Evolutionary conservation across 2,113 vertebrate species (phyloP).

Genomic region (Chlorocebus sabaeus): DNA sequence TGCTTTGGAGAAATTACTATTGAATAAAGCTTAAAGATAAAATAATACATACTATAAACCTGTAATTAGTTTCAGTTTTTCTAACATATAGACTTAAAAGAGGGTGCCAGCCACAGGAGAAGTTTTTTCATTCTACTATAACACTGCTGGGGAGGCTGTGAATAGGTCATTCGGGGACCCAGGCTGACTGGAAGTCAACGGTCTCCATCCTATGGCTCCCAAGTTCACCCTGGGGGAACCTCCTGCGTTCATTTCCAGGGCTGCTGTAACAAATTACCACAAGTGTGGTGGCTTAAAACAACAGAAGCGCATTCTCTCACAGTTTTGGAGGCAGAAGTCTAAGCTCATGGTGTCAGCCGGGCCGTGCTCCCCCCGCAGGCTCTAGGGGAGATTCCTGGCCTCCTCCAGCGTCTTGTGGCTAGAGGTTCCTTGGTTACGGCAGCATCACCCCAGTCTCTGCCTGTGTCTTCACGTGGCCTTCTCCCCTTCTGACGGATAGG

Average conservation of each 20-base stretch:
- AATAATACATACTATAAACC: not conserved
- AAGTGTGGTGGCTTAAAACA: fast-evolving
- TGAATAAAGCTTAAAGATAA: not conserved
- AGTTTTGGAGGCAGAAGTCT: not conserved
- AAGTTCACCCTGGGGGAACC: not conserved
- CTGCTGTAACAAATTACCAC: not conserved
- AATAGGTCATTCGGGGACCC: not conserved
- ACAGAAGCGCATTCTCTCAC: not conserved
- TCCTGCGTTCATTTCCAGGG: not conserved
- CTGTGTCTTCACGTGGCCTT: not conserved
- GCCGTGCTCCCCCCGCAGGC: fast-evolving
- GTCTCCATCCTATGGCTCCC: not conserved
- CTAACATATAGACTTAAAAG: not conserved
- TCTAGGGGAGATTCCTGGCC: not conserved
- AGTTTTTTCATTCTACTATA: fast-evolving
- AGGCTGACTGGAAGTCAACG: too few species aligned
- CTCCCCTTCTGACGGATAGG: not conserved
- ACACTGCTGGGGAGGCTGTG: fast-evolving
- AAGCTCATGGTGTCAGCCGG: fast-evolving
- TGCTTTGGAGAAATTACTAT: not conserved
- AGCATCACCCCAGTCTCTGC: not conserved
- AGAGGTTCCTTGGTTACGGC: not conserved
- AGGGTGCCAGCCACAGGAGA: not conserved
- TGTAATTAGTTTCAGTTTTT: not conserved
- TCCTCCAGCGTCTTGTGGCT: not conserved